These are phyloP conservation scores for Cataglyphis livida DNA, from an alignment of 2,888 invertebrate species.

Conservation along the genomic window DNA sequence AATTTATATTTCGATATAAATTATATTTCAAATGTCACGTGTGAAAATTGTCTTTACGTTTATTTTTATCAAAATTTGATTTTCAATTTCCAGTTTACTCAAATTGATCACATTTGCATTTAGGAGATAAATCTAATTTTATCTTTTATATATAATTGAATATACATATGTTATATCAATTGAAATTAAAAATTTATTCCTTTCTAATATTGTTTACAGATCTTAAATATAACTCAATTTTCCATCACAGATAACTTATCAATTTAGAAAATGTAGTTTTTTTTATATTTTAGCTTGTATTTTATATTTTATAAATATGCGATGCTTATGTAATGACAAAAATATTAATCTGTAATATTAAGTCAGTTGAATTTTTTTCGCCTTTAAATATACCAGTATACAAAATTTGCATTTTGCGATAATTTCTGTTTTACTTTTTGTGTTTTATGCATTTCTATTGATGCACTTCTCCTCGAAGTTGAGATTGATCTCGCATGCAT, in stretches of 20 bases:
- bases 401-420: neutral
- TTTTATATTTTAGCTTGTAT: neutral
- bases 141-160: slow-evolving; percentile 10
- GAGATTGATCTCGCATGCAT: slow-evolving; percentile 31
- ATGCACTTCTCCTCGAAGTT: slow-evolving; percentile 17
- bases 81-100: neutral
- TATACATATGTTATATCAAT: neutral
- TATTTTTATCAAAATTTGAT: neutral
- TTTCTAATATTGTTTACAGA: neutral
- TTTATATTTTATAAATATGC: neutral
- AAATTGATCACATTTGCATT: neutral
- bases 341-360: neutral
- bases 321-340: neutral
- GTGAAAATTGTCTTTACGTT: neutral
- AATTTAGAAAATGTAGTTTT: neutral
- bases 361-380: neutral
- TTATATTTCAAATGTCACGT: neutral
- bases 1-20: neutral
- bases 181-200: neutral
- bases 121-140: neutral
- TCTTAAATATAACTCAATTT: neutral
- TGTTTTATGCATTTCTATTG: neutral
- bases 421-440: neutral
- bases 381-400: neutral
- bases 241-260: neutral